Base-by-base conservation (phyloP, 2,113 vertebrate species). In the Pangasianodon hypophthalmus region DNA sequence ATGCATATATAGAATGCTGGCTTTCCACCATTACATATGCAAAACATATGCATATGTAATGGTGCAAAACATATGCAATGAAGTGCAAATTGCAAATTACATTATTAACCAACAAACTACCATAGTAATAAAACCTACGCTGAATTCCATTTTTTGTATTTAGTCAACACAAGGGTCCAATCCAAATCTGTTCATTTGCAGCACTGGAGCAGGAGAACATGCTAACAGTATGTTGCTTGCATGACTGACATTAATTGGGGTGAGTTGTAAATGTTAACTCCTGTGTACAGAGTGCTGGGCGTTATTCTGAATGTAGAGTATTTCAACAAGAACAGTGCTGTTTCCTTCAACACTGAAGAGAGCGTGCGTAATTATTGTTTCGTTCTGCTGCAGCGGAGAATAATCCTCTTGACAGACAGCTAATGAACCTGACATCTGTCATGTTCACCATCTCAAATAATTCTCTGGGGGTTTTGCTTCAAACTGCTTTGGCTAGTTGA, bases 391-490 rank as follows among this genome's bases (percentile, higher is more conserved):
- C 62, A 85, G 16, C 37, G 62, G 62, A 86, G 62, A 69, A 50
- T 9, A 58, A 88, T 50, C 26, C 75, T 64, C 75, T n/a, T 81
- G 75, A 64, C 87, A 50, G 87, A 88, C 75, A 88, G 75, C 58
- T 88, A 88, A 88, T 81, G 75, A 88, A 88, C 29, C 54, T 9
- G 29, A 87, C 73, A 60, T 64, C 75, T 80, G 86, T 64, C 87
- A 87, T 79, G 86, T 79, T 88, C 29, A 50, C 58, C 44, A 80
- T 24, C 44, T 88, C 77, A 67, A 32, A 6, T 24, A n/a, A 19
- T 56, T 83, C 48, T 64, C 8, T 8, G 32, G 4, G 2, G 75
- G 77, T 6, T 81, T 64, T 52, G 18, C 60, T 80, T 81, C 58
- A 80, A 46, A 62, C 75, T 81, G 71, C 41, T 87, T 41, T 62